Percentiles rank a stretch among this genome's conserved stretches.
Conservation (phyloP, 35 echinoderm and acorn worm species). For the Apostichopus parvimensis region DNA sequence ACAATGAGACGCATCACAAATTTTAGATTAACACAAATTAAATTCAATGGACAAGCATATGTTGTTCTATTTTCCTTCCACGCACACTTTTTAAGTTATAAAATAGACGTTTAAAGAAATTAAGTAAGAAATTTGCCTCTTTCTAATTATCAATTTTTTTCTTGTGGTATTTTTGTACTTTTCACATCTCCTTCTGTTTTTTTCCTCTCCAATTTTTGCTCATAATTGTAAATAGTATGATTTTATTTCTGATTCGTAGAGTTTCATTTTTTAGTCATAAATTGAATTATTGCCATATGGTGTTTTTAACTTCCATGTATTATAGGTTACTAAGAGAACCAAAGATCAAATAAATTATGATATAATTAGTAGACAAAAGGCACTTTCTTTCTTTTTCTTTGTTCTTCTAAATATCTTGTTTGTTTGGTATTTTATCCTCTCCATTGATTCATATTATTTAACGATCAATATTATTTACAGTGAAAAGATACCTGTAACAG, state of each 20-base stretch:
- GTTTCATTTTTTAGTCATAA: neutral
- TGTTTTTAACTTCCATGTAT: conserved; percentile 42
- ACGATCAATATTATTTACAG: too few species aligned
- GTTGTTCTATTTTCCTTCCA: too few species aligned
- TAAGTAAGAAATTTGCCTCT: conserved; percentile 5
- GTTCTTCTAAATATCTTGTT: too few species aligned
- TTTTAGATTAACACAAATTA: too few species aligned
- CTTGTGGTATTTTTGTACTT: conserved; percentile 3
- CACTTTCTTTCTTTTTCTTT: neutral
- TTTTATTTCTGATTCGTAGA: conserved; percentile 44
- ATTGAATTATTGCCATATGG: conserved; percentile 44
- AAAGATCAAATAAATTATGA: conserved; percentile 45
- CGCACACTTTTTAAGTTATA: too few species aligned
- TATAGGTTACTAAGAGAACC: conserved; percentile 35
- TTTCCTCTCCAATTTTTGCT: neutral
- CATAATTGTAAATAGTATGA: conserved; percentile 35
- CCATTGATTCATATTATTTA: too few species aligned
- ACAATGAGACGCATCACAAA: too few species aligned
- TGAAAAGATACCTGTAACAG: too few species aligned
- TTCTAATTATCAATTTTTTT: neutral
- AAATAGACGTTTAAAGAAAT: neutral
- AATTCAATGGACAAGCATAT: too few species aligned
- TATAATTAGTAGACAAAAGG: neutral
- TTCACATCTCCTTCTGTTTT: neutral
- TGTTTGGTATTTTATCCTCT: too few species aligned